Evolutionary conservation across 2,113 vertebrate genomes (phyloP).

Genomic region (Eira barbara): DNA sequence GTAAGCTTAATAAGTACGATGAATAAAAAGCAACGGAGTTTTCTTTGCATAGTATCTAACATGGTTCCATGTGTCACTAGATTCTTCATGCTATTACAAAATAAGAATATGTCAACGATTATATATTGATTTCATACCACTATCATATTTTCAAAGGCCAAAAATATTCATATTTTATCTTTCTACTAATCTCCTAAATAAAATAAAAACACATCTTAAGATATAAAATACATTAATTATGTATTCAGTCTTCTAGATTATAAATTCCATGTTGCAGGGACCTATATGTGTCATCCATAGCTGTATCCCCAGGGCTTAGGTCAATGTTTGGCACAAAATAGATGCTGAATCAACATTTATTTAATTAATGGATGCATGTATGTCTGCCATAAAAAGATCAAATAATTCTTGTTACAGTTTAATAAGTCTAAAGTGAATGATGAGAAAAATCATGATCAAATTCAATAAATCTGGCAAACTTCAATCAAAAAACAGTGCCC

Average conservation of each 20-base stretch:
- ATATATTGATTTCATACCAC: background rate
- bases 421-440: background rate
- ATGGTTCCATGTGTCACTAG: background rate
- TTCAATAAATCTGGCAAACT: background rate
- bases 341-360: background rate
- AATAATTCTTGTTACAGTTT: background rate
- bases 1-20: background rate
- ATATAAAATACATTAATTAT: background rate
- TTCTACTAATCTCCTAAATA: background rate
- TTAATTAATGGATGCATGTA: background rate
- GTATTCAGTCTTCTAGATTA: background rate
- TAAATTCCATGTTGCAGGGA: background rate
- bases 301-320: background rate
- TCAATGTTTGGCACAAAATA: background rate
- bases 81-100: background rate
- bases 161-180: background rate
- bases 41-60: background rate
- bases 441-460: background rate
- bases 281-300: background rate
- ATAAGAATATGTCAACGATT: background rate
- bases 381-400: background rate
- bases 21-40: background rate
- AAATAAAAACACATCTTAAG: background rate
- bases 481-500: background rate
- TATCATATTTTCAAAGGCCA: background rate